phyloP scores from a whole-genome alignment of 2,797 vertebrate species.

The Gadopsis marmoratus region DNA sequence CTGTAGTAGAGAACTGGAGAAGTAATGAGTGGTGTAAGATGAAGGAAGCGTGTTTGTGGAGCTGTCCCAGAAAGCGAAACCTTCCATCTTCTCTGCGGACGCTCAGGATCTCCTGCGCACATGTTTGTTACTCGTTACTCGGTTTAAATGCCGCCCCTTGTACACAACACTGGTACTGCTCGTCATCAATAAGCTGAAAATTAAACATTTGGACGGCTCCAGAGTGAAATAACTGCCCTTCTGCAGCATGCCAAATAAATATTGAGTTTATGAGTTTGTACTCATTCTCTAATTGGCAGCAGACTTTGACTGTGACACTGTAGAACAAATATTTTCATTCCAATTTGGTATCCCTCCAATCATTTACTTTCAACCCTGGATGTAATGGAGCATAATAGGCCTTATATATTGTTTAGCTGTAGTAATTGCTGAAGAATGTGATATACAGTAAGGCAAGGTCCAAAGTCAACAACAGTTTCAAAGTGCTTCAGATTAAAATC shows the following conservation, averaged over 20 bases:
- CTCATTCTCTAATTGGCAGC: conserved; percentile 76
- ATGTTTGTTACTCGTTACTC: background rate
- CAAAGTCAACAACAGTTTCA: background rate
- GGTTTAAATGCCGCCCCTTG: background rate
- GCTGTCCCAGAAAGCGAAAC: background rate
- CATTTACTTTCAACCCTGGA: conserved; percentile 39
- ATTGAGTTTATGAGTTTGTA: conserved; percentile 75
- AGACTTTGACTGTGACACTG: conserved; percentile 66
- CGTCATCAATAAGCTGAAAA: conserved; percentile 61
- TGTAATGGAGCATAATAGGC: conserved; percentile 40
- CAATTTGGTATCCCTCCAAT: conserved; percentile 67
- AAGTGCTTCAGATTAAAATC: conserved; percentile 21
- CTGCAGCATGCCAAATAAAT: conserved; percentile 63
- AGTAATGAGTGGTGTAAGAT: background rate
- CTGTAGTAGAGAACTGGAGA: background rate
- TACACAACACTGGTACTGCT: conserved; percentile 31
- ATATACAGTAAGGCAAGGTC: background rate
- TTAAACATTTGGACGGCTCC: conserved; percentile 63
- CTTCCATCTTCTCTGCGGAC: background rate
- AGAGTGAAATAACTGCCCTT: conserved; percentile 41
- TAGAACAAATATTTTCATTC: conserved; percentile 69
- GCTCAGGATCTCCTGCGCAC: conserved; percentile 3
- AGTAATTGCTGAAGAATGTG: conserved; percentile 25
- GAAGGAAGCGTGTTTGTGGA: background rate
- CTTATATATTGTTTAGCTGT: conserved; percentile 29